These are phyloP conservation scores for Lordiphosa fenestrarum DNA, from an alignment of 2,888 invertebrate species.

Conservation along the genomic window DNA sequence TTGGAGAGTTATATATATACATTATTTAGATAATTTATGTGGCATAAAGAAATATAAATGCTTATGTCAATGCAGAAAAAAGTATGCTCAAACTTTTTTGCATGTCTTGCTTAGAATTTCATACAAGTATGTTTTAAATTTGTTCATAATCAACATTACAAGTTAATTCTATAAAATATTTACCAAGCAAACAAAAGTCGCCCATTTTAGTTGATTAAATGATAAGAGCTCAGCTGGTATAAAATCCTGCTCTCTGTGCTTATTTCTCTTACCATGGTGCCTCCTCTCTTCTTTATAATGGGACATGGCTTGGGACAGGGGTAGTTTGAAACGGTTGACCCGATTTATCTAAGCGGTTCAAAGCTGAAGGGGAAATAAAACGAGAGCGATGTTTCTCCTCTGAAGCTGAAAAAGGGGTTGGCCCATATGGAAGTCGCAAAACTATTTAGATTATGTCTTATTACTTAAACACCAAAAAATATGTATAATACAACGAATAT, in stretches of 20 bases:
- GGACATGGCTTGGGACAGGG: conserved; percentile 13
- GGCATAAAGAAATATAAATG: too few relatives aligned
- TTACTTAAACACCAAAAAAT: conserved; percentile 4
- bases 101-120: too few relatives aligned
- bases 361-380: not conserved
- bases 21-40: too few relatives aligned
- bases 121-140: too few relatives aligned
- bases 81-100: too few relatives aligned
- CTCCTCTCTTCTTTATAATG: conserved; percentile 1
- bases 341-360: not conserved
- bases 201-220: too few relatives aligned
- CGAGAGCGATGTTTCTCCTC: conserved; percentile 13
- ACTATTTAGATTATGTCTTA: conserved; percentile 38
- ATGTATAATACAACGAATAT: not conserved
- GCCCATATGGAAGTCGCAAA: conserved; percentile 2
- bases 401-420: too few relatives aligned
- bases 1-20: too few relatives aligned
- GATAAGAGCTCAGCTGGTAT: not conserved
- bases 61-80: too few relatives aligned
- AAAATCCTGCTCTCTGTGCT: not conserved
- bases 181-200: too few relatives aligned
- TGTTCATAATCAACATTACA: too few relatives aligned
- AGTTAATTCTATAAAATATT: too few relatives aligned
- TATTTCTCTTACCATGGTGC: not conserved
- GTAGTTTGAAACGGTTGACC: conserved; percentile 14